Evolutionary conservation across 53 echinoderm and acorn worm genomes (phyloP).

Genomic region (Paelopatides confundens): DNA sequence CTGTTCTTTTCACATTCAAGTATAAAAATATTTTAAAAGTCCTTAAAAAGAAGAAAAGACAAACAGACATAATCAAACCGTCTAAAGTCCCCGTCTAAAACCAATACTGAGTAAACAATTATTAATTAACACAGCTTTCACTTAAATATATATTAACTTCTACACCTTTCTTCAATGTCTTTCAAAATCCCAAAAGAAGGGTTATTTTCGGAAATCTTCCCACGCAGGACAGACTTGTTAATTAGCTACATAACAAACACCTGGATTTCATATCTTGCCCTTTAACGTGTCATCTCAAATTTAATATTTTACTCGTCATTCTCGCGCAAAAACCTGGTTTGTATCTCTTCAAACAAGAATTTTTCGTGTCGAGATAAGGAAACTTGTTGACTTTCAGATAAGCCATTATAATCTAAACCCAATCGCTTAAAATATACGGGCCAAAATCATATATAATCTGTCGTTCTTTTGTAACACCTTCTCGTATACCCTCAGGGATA

Average conservation of each 20-base stretch:
- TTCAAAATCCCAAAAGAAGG: too few species aligned
- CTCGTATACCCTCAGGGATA: background rate
- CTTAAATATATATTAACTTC: too few species aligned
- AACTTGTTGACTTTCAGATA: conserved; percentile 39
- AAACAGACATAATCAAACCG: too few species aligned
- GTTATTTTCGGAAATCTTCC: too few species aligned
- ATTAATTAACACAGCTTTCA: too few species aligned
- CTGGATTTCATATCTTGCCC: background rate
- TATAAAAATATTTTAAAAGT: too few species aligned
- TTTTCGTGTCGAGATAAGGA: conserved; percentile 38
- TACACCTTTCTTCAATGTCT: too few species aligned
- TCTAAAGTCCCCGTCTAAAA: too few species aligned
- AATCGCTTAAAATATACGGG: background rate
- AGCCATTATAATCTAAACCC: conserved; percentile 6
- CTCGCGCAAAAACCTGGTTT: background rate
- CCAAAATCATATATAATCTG: background rate
- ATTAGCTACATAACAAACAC: background rate
- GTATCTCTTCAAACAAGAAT: conserved; percentile 12
- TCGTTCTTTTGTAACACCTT: background rate
- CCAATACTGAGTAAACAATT: too few species aligned
- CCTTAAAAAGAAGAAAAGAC: too few species aligned
- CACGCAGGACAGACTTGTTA: too few species aligned
- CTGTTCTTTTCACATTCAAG: too few species aligned
- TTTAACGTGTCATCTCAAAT: conserved; percentile 3
- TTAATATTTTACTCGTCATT: background rate